Percentiles rank a stretch among this genome's conserved stretches.
Evolutionary conservation across 2,113 vertebrate species (phyloP).

Genomic region (Hippocampus abdominalis): DNA sequence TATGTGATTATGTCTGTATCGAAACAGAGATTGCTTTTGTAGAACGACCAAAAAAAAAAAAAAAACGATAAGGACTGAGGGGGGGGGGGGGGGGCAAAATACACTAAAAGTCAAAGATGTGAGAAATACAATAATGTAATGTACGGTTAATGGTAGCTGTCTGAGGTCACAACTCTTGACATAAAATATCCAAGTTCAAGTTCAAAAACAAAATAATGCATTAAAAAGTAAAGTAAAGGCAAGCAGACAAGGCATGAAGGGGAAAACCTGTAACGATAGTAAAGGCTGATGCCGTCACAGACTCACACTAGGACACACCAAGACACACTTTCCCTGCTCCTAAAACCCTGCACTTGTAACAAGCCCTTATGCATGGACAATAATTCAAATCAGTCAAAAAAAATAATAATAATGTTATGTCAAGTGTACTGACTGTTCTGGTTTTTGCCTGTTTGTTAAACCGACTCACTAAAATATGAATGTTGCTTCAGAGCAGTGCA

Average conservation of each 20-base stretch:
- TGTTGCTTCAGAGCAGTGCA: slow-evolving; percentile 33
- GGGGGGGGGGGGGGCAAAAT: slow-evolving; percentile 7
- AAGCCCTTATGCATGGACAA: slow-evolving; percentile 37
- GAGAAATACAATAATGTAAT: slow-evolving; percentile 51
- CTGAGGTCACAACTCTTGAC: slow-evolving; percentile 12
- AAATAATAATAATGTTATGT: slow-evolving; percentile 32
- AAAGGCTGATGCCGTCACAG: slow-evolving; percentile 62
- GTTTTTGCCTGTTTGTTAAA: slow-evolving; percentile 28
- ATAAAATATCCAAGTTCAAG: slow-evolving; percentile 65
- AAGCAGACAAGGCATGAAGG: slow-evolving; percentile 53
- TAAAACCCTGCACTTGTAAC: slow-evolving; percentile 37
- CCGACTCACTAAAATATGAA: slow-evolving; percentile 33
- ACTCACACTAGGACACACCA: slow-evolving; percentile 40
- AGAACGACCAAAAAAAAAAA: slow-evolving; percentile 14
- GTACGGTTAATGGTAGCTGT: slow-evolving; percentile 72
- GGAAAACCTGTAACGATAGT: slow-evolving; percentile 39
- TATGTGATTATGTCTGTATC: slow-evolving; percentile 46
- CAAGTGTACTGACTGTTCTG: slow-evolving; percentile 46
- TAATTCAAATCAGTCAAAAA: slow-evolving; percentile 34
- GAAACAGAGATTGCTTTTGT: not conserved
- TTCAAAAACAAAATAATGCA: slow-evolving; percentile 60
- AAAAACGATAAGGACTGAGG: not conserved
- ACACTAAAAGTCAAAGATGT: slow-evolving; percentile 17
- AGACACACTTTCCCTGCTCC: slow-evolving; percentile 41
- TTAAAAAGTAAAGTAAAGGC: slow-evolving; percentile 45